These are phyloP conservation scores for Phortica magna DNA, from an alignment of 2,888 invertebrate genomes.

Conservation along the genomic window DNA sequence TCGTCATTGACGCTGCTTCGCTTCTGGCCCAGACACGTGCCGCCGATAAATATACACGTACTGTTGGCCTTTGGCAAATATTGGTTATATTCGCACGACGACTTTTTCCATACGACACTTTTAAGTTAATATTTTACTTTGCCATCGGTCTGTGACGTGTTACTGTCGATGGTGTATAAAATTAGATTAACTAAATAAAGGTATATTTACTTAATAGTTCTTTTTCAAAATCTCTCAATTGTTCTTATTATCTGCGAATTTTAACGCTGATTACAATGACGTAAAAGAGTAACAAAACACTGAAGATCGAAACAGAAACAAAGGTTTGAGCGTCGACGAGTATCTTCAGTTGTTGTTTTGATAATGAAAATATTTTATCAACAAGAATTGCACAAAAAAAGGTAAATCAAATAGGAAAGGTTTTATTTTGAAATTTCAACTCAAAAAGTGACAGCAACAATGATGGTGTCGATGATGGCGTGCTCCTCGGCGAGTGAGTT, in stretches of 20 bases:
- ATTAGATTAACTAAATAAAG: too few relatives aligned
- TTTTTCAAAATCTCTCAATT: neutral
- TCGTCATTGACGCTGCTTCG: neutral
- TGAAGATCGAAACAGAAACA: neutral
- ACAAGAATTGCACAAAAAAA: neutral
- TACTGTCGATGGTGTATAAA: too few relatives aligned
- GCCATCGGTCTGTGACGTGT: too few relatives aligned
- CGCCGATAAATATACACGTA: slow-evolving; percentile 58
- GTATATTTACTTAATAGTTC: neutral
- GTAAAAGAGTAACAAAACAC: neutral
- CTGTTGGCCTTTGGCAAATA: slow-evolving; percentile 66
- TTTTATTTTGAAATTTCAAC: neutral
- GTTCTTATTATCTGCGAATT: neutral
- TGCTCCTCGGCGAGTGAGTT: neutral
- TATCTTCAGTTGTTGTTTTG: neutral
- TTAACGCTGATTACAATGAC: neutral
- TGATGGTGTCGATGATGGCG: neutral
- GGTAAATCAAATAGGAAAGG: neutral
- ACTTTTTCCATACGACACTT: neutral
- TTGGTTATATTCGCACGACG: slow-evolving; percentile 59
- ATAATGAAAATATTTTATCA: slow-evolving; percentile 24
- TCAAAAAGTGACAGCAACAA: neutral
- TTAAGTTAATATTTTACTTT: too few relatives aligned
- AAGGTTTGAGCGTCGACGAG: neutral
- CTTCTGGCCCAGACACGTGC: slow-evolving; percentile 53